Evolutionary conservation across 2,888 invertebrate genomes (phyloP).

Genomic region (Drosophila meridiana): DNA sequence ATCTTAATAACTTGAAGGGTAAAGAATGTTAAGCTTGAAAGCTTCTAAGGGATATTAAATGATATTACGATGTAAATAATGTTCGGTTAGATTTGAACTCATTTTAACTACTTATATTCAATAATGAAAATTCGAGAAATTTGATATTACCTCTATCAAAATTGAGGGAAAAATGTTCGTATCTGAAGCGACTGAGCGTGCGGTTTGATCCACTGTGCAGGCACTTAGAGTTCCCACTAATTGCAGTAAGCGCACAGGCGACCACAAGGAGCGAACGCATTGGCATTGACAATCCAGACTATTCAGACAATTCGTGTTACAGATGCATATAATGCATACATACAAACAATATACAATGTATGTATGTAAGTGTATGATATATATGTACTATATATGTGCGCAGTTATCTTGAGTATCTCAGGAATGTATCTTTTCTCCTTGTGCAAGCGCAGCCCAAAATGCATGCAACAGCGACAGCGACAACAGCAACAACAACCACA

Average conservation of each 20-base stretch:
- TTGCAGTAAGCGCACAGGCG: constrained; percentile 50
- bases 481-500: constrained; percentile 18
- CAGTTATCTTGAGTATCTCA: constrained; percentile 74
- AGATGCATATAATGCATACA: constrained; percentile 37
- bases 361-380: background rate
- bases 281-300: constrained; percentile 59
- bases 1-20: no score
- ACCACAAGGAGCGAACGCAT: constrained; percentile 48
- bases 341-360: constrained; percentile 3
- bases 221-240: constrained; percentile 69
- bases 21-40: background rate
- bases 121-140: background rate
- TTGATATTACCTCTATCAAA: background rate
- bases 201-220: constrained; percentile 31
- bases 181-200: background rate
- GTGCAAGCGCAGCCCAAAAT: constrained; percentile 64
- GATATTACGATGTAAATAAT: no score
- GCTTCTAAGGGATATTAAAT: no score
- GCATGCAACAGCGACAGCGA: constrained; percentile 38
- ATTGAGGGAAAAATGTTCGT: background rate
- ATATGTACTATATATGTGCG: constrained; percentile 5
- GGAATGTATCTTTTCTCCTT: constrained; percentile 71
- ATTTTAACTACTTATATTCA: no score
- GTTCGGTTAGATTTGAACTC: no score
- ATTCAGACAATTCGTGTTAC: constrained; percentile 42